Conservation (phyloP, 64 coral and sea anemone genomes). For the Stichodactyla helianthus region DNA sequence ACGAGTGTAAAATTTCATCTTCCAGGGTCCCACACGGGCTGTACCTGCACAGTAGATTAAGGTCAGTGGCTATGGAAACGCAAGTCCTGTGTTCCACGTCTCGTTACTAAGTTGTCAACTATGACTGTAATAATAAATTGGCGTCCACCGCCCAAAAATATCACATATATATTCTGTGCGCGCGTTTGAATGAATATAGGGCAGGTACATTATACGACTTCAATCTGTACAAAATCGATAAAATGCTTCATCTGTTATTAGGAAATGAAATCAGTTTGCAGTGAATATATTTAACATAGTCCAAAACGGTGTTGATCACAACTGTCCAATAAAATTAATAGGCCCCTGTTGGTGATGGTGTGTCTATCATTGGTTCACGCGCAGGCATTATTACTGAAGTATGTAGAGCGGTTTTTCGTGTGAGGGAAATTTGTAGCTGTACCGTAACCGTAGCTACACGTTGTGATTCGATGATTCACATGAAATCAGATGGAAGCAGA, state of each 20-base stretch:
- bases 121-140: background rate
- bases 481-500: no score
- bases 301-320: background rate
- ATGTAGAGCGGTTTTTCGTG: no score
- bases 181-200: background rate
- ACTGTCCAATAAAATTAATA: conserved; percentile 2
- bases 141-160: background rate
- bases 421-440: no score
- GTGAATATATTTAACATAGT: background rate
- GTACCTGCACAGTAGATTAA: no score
- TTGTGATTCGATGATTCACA: no score
- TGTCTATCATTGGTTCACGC: background rate
- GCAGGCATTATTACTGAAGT: no score
- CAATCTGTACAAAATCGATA: background rate
- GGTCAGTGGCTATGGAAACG: background rate
- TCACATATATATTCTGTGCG: background rate
- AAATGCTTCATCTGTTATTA: background rate
- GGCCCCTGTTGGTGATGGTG: background rate
- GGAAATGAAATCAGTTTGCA: background rate
- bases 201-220: background rate
- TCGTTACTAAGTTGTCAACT: background rate
- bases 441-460: no score
- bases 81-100: background rate
- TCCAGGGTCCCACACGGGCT: background rate
- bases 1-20: background rate